Percentiles rank a stretch among this genome's conserved stretches.
Evolutionary conservation across 1,140 invertebrate species (phyloP).

Genomic region (Bombus pyrosoma): DNA sequence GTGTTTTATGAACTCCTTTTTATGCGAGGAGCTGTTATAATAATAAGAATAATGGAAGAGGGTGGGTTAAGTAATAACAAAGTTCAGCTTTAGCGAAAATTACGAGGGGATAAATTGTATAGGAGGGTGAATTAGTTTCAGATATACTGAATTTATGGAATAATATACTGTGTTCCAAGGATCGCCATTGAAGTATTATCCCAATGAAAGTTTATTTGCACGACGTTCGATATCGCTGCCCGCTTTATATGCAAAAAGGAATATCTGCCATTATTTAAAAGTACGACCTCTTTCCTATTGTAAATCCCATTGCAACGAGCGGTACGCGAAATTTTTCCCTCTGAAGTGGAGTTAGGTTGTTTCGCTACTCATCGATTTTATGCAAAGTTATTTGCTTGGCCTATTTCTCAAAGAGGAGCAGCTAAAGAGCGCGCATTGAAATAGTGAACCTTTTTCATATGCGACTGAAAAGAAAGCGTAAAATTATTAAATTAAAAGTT

Average conservation of each 20-base stretch:
- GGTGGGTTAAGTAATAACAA: not conserved
- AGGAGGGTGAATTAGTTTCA: not conserved
- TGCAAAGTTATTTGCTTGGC: constrained; percentile 49
- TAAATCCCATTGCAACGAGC: constrained; percentile 4
- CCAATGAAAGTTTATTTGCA: constrained; percentile 16
- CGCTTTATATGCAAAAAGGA: constrained; percentile 11
- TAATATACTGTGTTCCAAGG: not conserved
- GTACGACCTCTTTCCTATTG: constrained; percentile 5
- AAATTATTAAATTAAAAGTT: constrained; percentile 8
- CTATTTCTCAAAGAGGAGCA: constrained; percentile 27
- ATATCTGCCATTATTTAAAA: constrained; percentile 31
- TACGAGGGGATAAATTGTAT: constrained; percentile 5
- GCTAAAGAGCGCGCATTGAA: constrained; percentile 15
- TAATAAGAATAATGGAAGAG: not conserved
- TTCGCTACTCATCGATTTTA: constrained; percentile 45
- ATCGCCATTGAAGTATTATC: constrained; percentile 13
- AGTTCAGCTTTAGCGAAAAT: not conserved
- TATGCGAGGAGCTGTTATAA: not conserved
- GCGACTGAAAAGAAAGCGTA: not conserved
- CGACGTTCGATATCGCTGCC: not conserved
- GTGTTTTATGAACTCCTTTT: not conserved
- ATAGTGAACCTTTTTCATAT: constrained; percentile 2
- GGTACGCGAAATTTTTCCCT: constrained; percentile 27
- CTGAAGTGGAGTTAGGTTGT: constrained; percentile 32
- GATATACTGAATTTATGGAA: constrained; percentile 8